Evolutionary conservation across 37 sponge, comb jelly and placozoan genomes (phyloP).

Genomic region (Axinella damicornis): DNA sequence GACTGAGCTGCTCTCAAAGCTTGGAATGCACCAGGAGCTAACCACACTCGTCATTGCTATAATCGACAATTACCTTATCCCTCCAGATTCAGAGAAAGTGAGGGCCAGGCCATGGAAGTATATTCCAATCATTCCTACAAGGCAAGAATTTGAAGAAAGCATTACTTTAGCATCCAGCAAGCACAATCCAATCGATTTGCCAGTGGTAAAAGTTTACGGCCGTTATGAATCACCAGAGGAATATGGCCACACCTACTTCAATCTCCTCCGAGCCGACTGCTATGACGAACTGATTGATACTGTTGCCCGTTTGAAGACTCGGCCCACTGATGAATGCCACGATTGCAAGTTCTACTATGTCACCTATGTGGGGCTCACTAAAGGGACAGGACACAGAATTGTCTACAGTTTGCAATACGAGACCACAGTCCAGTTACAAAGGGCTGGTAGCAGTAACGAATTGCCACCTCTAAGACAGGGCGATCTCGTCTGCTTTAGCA

Average conservation of each 20-base stretch:
- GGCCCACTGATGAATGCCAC: background rate
- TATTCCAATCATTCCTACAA: slow-evolving; percentile 23
- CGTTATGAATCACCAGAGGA: slow-evolving; percentile 8
- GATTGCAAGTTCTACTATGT: background rate
- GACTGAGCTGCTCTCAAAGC: background rate
- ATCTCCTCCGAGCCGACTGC: slow-evolving; percentile 24
- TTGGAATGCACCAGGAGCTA: background rate
- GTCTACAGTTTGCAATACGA: background rate
- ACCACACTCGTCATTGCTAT: background rate
- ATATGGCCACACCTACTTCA: slow-evolving; percentile 35
- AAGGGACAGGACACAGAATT: background rate
- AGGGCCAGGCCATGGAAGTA: slow-evolving; percentile 1
- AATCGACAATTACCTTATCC: background rate
- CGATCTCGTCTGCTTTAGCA: slow-evolving; percentile 19
- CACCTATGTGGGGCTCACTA: background rate
- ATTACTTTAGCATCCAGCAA: background rate
- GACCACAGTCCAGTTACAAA: background rate
- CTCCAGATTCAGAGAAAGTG: background rate
- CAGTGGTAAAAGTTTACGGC: slow-evolving; percentile 4
- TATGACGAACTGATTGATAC: background rate
- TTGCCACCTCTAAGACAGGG: slow-evolving; percentile 1
- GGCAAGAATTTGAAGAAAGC: slow-evolving; percentile 21
- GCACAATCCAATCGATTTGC: background rate
- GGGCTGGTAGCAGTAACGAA: background rate
- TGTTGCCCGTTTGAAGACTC: background rate